Conservation (phyloP, 2,888 invertebrate species). For the Sinotaia quadrata region DNA sequence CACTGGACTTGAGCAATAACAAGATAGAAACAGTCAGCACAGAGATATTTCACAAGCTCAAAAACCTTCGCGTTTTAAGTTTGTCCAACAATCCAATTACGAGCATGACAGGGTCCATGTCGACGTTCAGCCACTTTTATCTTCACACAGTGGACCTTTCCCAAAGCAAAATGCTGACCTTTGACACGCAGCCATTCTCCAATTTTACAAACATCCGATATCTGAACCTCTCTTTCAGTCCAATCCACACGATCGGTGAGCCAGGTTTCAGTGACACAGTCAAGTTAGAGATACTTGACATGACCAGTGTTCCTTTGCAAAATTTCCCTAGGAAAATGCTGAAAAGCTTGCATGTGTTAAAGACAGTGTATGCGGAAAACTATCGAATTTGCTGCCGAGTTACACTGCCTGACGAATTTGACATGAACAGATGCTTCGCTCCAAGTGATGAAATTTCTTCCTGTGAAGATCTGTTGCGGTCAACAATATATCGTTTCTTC, state of each 20-base stretch:
- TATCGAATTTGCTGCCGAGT: slow-evolving; percentile 32
- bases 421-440: slow-evolving; percentile 29
- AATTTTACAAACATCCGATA: slow-evolving; percentile 16
- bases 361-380: slow-evolving; percentile 29
- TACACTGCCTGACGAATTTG: slow-evolving; percentile 22
- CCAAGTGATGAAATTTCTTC: slow-evolving; percentile 38
- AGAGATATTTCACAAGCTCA: slow-evolving; percentile 17
- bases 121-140: slow-evolving; percentile 10
- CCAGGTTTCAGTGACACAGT: slow-evolving; percentile 20
- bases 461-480: slow-evolving; percentile 33
- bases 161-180: not conserved
- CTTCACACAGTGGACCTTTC: slow-evolving; percentile 18
- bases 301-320: slow-evolving; percentile 15
- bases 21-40: slow-evolving; percentile 10
- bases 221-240: slow-evolving; percentile 10
- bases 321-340: slow-evolving; percentile 20
- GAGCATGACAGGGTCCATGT: not conserved
- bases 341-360: slow-evolving; percentile 2
- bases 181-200: slow-evolving; percentile 17
- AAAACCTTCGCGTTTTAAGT: slow-evolving; percentile 15
- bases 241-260: slow-evolving; percentile 12
- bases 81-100: slow-evolving; percentile 16
- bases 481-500: slow-evolving; percentile 26
- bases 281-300: slow-evolving; percentile 22
- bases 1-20: slow-evolving; percentile 23